Evolutionary conservation across 2,888 invertebrate genomes (phyloP).

Genomic region (Tipula vernalis): DNA sequence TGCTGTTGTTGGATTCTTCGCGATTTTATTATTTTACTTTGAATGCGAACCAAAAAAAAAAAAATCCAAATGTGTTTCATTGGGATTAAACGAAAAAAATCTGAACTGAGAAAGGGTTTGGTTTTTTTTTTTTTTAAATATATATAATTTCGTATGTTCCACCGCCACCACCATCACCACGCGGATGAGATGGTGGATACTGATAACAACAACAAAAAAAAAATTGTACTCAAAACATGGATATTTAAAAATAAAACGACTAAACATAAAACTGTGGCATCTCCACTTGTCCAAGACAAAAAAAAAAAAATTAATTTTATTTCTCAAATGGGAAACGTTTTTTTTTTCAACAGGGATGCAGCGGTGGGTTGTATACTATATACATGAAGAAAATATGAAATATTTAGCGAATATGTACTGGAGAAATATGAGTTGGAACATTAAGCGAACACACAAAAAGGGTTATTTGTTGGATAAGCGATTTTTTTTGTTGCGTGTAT

Average conservation of each 20-base stretch:
- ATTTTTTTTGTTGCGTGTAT: neutral
- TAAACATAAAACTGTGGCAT: neutral
- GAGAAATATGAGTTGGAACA: neutral
- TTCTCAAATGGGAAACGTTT: neutral
- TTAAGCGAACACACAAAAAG: neutral
- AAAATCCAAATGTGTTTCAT: neutral
- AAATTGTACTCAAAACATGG: neutral
- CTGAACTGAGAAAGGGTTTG: neutral
- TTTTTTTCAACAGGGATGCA: neutral
- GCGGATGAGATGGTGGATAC: neutral
- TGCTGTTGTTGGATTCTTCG: neutral
- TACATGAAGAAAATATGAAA: neutral
- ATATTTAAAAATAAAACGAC: constrained; percentile 4
- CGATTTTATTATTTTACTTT: neutral
- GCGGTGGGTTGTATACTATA: neutral
- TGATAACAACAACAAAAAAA: neutral
- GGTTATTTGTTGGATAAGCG: neutral
- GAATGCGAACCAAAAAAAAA: neutral
- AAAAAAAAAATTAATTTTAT: neutral
- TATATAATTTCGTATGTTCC: neutral
- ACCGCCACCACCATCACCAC: neutral
- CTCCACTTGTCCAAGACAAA: neutral
- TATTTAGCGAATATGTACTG: neutral
- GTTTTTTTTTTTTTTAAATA: neutral
- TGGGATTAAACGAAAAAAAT: neutral